These are phyloP conservation scores for Platyura marginata DNA, from an alignment of 1,140 invertebrate species.

Conservation along the genomic window DNA sequence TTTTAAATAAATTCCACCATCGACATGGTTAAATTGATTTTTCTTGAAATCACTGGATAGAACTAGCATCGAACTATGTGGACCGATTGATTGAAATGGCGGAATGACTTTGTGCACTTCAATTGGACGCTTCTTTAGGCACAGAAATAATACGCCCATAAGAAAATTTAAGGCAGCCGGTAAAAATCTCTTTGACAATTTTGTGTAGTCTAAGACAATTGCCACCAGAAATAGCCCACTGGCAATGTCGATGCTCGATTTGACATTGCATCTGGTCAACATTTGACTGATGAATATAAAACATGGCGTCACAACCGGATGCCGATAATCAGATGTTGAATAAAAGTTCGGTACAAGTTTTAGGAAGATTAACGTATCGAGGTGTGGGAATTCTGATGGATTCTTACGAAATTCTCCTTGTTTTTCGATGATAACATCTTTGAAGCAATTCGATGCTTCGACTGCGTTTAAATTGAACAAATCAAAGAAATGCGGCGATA, in stretches of 20 bases:
- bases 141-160: slow-evolving; percentile 43
- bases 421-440: slow-evolving; percentile 56
- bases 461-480: slow-evolving; percentile 48
- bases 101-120: slow-evolving; percentile 37
- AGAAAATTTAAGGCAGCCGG: slow-evolving; percentile 65
- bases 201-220: slow-evolving; percentile 58
- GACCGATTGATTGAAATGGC: slow-evolving; percentile 38
- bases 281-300: slow-evolving; percentile 70
- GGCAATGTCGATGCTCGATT: slow-evolving; percentile 42
- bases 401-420: slow-evolving; percentile 41
- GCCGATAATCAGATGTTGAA: slow-evolving; percentile 74
- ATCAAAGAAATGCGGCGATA: slow-evolving; percentile 53
- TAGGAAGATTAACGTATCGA: slow-evolving; percentile 62
- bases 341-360: slow-evolving; percentile 60
- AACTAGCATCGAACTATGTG: slow-evolving; percentile 31
- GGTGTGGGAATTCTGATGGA: slow-evolving; percentile 39
- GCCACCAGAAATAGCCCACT: slow-evolving; percentile 60
- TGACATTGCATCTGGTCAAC: slow-evolving; percentile 39
- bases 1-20: slow-evolving; percentile 15
- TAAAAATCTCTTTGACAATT: slow-evolving; percentile 59
- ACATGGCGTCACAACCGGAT: slow-evolving; percentile 68
- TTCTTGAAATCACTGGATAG: slow-evolving; percentile 31
- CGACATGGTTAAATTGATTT: slow-evolving; percentile 14
- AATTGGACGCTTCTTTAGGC: slow-evolving; percentile 32
- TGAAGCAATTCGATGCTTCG: slow-evolving; percentile 39